Conservation (phyloP, 2,113 vertebrate species). For the Hiodon alosoides region DNA sequence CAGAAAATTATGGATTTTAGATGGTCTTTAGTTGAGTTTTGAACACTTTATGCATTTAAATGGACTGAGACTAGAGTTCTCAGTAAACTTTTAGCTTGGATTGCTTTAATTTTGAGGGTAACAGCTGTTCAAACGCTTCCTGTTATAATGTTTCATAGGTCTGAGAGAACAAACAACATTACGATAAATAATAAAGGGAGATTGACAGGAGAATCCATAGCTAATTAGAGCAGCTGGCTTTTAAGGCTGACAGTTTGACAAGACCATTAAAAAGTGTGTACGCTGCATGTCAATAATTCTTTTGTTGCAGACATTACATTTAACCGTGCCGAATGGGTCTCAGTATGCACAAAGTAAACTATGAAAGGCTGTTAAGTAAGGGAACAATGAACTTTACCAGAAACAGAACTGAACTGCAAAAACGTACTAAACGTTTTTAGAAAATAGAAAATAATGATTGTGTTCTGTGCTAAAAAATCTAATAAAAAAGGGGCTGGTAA, state of each 20-base stretch:
- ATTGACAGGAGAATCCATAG: conserved; percentile 57
- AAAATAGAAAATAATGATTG: neutral
- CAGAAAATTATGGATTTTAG: too few relatives aligned
- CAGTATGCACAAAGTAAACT: conserved; percentile 33
- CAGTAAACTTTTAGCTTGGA: too few relatives aligned
- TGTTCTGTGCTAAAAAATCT: too few relatives aligned
- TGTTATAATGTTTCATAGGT: conserved; percentile 30
- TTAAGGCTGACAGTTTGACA: conserved; percentile 58
- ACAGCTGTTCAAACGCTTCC: conserved; percentile 53
- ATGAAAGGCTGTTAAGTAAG: neutral
- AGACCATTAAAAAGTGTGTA: conserved; percentile 49
- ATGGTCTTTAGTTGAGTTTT: too few relatives aligned
- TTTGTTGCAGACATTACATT: conserved; percentile 42
- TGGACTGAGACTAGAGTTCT: too few relatives aligned
- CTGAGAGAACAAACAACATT: conserved; percentile 49
- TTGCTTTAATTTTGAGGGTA: conserved; percentile 27
- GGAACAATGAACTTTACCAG: neutral
- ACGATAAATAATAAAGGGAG: conserved; percentile 49
- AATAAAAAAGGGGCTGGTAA: too few relatives aligned
- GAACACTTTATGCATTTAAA: too few relatives aligned
- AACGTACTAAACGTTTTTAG: neutral
- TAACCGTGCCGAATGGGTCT: conserved; percentile 49
- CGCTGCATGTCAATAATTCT: conserved; percentile 46
- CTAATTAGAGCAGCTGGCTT: conserved; percentile 66
- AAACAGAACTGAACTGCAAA: neutral